Evolutionary conservation across 1,140 invertebrate species (phyloP).

Genomic region (Aphaenogaster floridana): DNA sequence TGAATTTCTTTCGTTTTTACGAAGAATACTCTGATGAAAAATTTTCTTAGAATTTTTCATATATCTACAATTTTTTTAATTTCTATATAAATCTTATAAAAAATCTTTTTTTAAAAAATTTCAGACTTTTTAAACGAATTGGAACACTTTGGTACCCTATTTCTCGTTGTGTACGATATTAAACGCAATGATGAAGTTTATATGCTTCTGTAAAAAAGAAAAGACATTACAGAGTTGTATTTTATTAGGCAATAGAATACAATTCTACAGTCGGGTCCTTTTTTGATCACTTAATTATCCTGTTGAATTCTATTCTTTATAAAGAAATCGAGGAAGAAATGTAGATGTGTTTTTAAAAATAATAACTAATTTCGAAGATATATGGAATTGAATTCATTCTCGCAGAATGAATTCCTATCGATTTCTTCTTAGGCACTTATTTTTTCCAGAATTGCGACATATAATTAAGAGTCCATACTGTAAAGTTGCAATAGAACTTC

Average conservation of each 20-base stretch:
- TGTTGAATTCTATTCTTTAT: background rate
- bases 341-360: background rate
- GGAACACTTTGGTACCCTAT: background rate
- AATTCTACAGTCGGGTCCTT: background rate
- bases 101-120: too few relatives aligned
- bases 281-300: background rate
- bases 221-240: background rate
- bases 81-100: too few relatives aligned
- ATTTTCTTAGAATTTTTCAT: too few relatives aligned
- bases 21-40: too few relatives aligned
- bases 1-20: slow-evolving; percentile 26
- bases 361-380: slow-evolving; percentile 1
- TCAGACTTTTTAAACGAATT: too few relatives aligned
- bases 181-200: background rate
- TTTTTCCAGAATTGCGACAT: background rate
- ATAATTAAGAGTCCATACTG: background rate
- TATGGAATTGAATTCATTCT: background rate
- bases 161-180: background rate
- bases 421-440: background rate
- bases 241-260: background rate
- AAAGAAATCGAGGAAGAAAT: background rate
- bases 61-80: too few relatives aligned
- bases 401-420: background rate
- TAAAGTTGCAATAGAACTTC: background rate
- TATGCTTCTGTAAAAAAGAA: background rate